Evolutionary conservation across 2,797 vertebrate genomes (phyloP).

Genomic region (Darevskia nairensis): DNA sequence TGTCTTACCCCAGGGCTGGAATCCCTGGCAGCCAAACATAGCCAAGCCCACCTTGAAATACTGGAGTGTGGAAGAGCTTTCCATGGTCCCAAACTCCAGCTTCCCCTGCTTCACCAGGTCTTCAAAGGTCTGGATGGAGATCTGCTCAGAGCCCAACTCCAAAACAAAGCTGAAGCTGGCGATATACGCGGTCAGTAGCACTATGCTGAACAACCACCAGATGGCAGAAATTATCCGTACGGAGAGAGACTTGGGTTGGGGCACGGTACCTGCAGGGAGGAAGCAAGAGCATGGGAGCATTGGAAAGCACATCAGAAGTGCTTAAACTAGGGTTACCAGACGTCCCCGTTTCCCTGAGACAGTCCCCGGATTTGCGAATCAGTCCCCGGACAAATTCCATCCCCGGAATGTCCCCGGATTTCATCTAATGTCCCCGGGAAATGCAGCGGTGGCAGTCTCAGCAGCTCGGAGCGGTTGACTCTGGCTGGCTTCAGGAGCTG

Average conservation of each 20-base stretch:
- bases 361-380: too few relatives aligned
- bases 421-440: too few relatives aligned
- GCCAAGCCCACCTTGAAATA: slow-evolving; percentile 85
- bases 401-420: too few relatives aligned
- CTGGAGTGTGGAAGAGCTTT: slow-evolving; percentile 85
- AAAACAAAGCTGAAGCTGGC: slow-evolving; percentile 85
- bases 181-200: slow-evolving; percentile 88
- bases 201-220: slow-evolving; percentile 90
- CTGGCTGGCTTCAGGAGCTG: too few relatives aligned
- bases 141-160: slow-evolving; percentile 76
- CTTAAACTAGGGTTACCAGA: too few relatives aligned
- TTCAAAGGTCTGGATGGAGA: slow-evolving; percentile 86
- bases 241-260: slow-evolving; percentile 86
- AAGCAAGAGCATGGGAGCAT: accelerated
- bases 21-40: too few relatives aligned
- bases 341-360: too few relatives aligned
- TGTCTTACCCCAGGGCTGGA: too few relatives aligned
- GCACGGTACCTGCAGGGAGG: slow-evolving; percentile 81
- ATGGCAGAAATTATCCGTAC: slow-evolving; percentile 84
- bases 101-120: slow-evolving; percentile 88
- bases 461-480: too few relatives aligned
- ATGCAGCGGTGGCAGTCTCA: too few relatives aligned
- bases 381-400: too few relatives aligned
- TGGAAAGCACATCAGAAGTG: too few relatives aligned
- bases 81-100: slow-evolving; percentile 87